phyloP scores from a whole-genome alignment of 2,797 vertebrate genomes.

The Aeoliscus strigatus region DNA sequence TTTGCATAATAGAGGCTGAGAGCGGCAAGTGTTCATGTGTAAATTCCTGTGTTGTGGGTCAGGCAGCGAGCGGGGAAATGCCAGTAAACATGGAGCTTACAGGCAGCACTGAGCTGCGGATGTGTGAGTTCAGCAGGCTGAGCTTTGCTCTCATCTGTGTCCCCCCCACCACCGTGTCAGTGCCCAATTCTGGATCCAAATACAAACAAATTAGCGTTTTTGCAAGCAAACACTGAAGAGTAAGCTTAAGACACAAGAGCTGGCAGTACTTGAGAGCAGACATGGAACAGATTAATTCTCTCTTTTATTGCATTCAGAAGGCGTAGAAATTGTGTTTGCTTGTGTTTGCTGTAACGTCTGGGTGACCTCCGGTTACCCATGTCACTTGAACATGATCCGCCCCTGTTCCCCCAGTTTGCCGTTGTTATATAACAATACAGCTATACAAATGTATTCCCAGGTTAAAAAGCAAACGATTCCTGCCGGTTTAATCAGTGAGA shows the following conservation, averaged over 20 bases:
- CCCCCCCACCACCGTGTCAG: conserved; percentile 33
- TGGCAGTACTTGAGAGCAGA: conserved; percentile 15
- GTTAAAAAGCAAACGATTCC: too few relatives aligned
- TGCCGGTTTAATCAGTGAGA: too few relatives aligned
- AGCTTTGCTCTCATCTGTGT: conserved; percentile 30
- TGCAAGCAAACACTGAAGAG: conserved; percentile 34
- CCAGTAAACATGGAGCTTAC: conserved; percentile 57
- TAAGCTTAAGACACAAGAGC: conserved; percentile 25
- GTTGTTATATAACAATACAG: too few relatives aligned
- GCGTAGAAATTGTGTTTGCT: conserved; percentile 29
- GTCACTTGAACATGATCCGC: too few relatives aligned
- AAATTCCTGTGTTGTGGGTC: conserved; percentile 55
- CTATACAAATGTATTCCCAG: too few relatives aligned
- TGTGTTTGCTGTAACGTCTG: conserved; percentile 25
- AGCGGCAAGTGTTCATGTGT: too few relatives aligned
- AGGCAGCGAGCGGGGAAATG: conserved; percentile 40
- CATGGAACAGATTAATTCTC: conserved; percentile 42
- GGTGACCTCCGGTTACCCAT: too few relatives aligned
- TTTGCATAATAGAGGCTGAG: too few relatives aligned
- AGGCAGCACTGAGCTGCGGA: conserved; percentile 46
- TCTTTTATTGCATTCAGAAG: conserved; percentile 20
- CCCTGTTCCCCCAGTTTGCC: too few relatives aligned
- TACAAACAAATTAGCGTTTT: conserved; percentile 47
- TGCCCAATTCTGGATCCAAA: conserved; percentile 41
- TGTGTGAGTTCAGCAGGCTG: conserved; percentile 59